A percentile compares a stretch with the other conserved stretches of the same genome.
Conservation (phyloP, 1,140 invertebrate species). For the Saccostrea glomerata region DNA sequence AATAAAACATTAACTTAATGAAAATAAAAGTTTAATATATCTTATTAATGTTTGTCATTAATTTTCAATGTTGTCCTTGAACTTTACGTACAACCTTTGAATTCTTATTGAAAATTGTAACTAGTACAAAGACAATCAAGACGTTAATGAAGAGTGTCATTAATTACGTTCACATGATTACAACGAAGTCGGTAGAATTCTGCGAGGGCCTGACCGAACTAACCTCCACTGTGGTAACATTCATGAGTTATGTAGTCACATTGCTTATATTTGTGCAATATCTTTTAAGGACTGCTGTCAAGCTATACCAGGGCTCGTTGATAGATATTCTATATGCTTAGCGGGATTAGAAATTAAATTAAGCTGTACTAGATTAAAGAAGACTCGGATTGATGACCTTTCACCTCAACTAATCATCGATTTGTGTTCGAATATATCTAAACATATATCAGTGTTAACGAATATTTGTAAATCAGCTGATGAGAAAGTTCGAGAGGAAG, state of each 20-base stretch:
- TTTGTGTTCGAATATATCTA: slow-evolving; percentile 69
- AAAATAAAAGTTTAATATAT: no score
- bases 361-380: slow-evolving; percentile 66
- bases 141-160: slow-evolving; percentile 58
- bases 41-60: no score
- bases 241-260: slow-evolving; percentile 69
- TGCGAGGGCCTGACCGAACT: slow-evolving; percentile 60
- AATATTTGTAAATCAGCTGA: slow-evolving; percentile 68
- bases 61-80: no score
- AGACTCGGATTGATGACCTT: slow-evolving; percentile 65
- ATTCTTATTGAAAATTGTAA: slow-evolving; percentile 59
- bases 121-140: slow-evolving; percentile 61
- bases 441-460: slow-evolving; percentile 67
- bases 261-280: slow-evolving; percentile 67
- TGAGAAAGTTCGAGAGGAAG: slow-evolving; percentile 61
- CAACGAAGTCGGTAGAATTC: slow-evolving; percentile 66
- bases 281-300: slow-evolving; percentile 58
- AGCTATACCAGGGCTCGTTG: slow-evolving; percentile 65
- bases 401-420: slow-evolving; percentile 69
- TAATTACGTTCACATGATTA: slow-evolving; percentile 57
- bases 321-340: slow-evolving; percentile 65
- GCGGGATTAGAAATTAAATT: slow-evolving; percentile 70
- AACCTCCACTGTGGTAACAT: slow-evolving; percentile 55
- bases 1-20: no score
- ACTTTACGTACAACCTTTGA: no score